Conservation (phyloP, 2,888 invertebrate species). For the Eupithecia abbreviata region DNA sequence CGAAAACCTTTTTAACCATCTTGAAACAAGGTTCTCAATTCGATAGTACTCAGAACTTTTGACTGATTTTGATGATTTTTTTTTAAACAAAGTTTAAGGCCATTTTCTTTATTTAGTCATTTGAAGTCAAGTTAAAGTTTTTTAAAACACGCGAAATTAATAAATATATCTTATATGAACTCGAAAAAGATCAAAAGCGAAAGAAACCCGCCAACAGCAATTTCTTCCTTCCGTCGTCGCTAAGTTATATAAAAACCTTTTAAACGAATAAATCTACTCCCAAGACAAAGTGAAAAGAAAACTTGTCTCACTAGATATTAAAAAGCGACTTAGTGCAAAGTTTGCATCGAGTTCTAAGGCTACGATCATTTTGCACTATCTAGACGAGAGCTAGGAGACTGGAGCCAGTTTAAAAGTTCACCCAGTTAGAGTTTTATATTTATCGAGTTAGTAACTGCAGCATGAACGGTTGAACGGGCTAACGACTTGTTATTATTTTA, state of each 20-base stretch:
- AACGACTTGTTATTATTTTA: not conserved
- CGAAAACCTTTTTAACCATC: not conserved
- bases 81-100: too few relatives aligned
- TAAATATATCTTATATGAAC: too few relatives aligned
- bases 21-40: too few relatives aligned
- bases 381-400: not conserved
- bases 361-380: conserved; percentile 11
- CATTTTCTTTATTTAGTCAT: too few relatives aligned
- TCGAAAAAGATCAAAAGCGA: not conserved
- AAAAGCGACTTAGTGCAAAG: conserved; percentile 12
- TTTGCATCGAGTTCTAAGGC: conserved; percentile 1
- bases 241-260: not conserved
- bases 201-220: not conserved
- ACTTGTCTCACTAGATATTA: conserved; percentile 11
- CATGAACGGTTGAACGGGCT: not conserved
- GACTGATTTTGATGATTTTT: too few relatives aligned
- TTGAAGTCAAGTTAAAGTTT: too few relatives aligned
- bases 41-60: too few relatives aligned
- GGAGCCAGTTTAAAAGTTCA: not conserved
- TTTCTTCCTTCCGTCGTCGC: not conserved
- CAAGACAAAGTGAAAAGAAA: conserved; percentile 4
- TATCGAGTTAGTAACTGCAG: not conserved
- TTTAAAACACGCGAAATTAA: too few relatives aligned
- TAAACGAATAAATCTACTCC: not conserved
- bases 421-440: not conserved